Evolutionary conservation across 2,888 invertebrate genomes (phyloP), one percentile per base, ranked within the genome.

Genomic region (Dromius quadrimaculatus): DNA sequence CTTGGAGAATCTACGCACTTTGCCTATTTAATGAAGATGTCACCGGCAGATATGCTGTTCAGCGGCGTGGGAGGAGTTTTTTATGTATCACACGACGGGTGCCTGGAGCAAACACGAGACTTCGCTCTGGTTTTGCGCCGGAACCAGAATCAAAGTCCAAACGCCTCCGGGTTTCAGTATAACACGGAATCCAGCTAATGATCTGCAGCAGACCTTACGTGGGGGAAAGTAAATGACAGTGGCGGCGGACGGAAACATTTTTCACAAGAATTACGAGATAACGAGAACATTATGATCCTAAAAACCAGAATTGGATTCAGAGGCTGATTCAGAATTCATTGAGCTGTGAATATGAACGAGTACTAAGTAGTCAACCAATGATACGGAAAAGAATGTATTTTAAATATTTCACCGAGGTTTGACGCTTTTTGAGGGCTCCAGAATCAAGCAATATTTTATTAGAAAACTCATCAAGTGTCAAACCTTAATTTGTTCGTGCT

Each of bases 11-110:
- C n/a, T n/a, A n/a, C n/a, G n/a, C n/a, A n/a, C n/a, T n/a, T n/a
- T n/a, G n/a, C n/a, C n/a, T n/a, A n/a, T n/a, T n/a, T 54, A 63
- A 63, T 63, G 28, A 43, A 45, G 63, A 63, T 63, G 63, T 63
- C 63, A 63, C 23, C 38, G 13, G 45, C 62, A 62, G 57, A 23
- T 23, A 32, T 57, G 17, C n/a, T 15, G 45, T 28, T 63, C 34
- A 59, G 59, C 17, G 34, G 57, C 34, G 23, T 17, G 20, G 43
- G 63, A 41, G 50, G 50, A 17, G 17, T 9, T 43, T 32, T 63
- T 38, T 43, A 15, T 15, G 45, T 63, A 45, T 63, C 43, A 63
- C 63, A 63, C 45, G 45, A 17, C 59, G 59, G 19, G 41, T 8
- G 50, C 50, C 28, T 28, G 43, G 45, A 63, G 43, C 63, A 20